Percentiles rank a stretch among this genome's conserved stretches.
phyloP scores from a whole-genome alignment of 2,888 invertebrate species.

The Acrocyrtus sp. region DNA sequence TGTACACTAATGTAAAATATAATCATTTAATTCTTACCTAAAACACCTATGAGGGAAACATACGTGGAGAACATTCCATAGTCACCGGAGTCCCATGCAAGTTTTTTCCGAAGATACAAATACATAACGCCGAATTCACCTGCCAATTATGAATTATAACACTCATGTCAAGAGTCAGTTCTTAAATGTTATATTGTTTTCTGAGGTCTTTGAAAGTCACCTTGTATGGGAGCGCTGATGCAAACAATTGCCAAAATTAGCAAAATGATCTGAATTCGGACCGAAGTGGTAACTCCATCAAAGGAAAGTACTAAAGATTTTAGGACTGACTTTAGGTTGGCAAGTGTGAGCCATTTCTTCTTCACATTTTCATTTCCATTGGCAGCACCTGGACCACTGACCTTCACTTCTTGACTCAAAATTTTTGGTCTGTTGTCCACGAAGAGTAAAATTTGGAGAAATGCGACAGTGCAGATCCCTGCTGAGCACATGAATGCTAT shows the following conservation, averaged over 20 bases:
- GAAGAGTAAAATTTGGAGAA: slow-evolving; percentile 22
- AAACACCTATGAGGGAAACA: slow-evolving; percentile 49
- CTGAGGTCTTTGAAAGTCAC: slow-evolving; percentile 25
- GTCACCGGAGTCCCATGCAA: slow-evolving; percentile 50
- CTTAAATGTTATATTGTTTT: too few species aligned
- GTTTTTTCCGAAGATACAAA: slow-evolving; percentile 46
- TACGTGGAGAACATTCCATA: slow-evolving; percentile 56
- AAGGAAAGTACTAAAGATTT: slow-evolving; percentile 26
- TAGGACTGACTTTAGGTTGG: slow-evolving; percentile 18
- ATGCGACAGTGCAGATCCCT: slow-evolving; percentile 6
- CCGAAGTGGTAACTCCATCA: slow-evolving; percentile 9
- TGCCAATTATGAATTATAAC: slow-evolving; percentile 16
- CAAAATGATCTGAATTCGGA: slow-evolving; percentile 33
- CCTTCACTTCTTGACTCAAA: too few species aligned
- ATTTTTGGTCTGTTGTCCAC: slow-evolving; percentile 31
- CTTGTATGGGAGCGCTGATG: slow-evolving; percentile 54
- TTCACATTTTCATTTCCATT: neutral
- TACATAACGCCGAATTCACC: slow-evolving; percentile 60
- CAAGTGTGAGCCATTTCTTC: slow-evolving; percentile 6
- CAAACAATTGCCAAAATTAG: slow-evolving; percentile 46
- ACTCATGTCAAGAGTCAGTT: neutral
- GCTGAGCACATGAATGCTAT: slow-evolving; percentile 40
- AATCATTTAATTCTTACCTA: slow-evolving; percentile 25
- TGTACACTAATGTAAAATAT: too few species aligned
- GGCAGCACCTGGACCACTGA: too few species aligned